Base-by-base conservation (phyloP, 2,888 invertebrate genomes). In the Branchellion lobata region DNA sequence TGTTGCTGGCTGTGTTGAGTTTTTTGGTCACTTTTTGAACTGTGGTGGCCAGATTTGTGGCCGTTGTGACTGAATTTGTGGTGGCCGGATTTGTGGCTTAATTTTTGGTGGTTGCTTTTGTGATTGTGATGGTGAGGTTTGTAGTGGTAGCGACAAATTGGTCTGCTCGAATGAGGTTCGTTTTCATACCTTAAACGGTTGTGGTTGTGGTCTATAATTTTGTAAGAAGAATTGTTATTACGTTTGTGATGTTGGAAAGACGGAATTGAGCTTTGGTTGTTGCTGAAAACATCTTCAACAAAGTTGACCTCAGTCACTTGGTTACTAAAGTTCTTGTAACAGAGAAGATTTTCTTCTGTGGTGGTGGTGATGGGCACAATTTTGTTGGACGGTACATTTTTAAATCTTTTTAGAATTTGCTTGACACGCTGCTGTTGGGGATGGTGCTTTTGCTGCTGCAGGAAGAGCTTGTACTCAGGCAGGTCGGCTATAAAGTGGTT, bases 291-390 rank as follows among this genome's bases (percentile, higher is more conserved):
- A 14, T 40, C 40, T 40, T 40, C 40, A 40, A 40, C 40, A 40
- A 40, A 40, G 40, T 40, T 40, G 5, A 40, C 40, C 14, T 40
- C 40, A 40, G 40, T 14, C 8, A 40, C 40, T 8, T 8, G 14
- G 14, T 40, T 5, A 31, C 21, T 71, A 31, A 47, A 36, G 74
- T 47, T 57, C 80, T 40, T 40, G 14, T 40, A 40, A 40, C 85
- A 85, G 75, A 84, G 77, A 8, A 84, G 80, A 77, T 85, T 85
- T 72, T 85, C 84, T 79, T 84, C 85, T 11, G 83, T 84, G 1
- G 82, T 84, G 0, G 83, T 82, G 3, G 83, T 84, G 18, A 84
- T 83, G 1, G 85, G 85, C 0, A 81, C 82, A 24, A 78, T 8
- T 34, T 72, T 47, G 47, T 47, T 72, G n/a, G 40, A 34, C 0